Evolutionary conservation across 2,113 vertebrate genomes (phyloP).

Genomic region (Sialia sialis): DNA sequence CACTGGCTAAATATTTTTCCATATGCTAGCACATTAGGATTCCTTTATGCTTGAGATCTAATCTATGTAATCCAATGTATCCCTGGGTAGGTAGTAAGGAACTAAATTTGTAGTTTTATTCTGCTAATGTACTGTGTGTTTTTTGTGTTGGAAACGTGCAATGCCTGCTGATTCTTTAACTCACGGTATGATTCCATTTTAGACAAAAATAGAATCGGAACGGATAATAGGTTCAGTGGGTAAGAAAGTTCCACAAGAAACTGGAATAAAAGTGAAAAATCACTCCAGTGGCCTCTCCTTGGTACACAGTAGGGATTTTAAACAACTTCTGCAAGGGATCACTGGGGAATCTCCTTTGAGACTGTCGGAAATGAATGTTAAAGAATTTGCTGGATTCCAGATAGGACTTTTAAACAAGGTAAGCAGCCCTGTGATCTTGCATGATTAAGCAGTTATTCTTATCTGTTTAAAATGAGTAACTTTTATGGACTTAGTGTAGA

Average conservation of each 20-base stretch:
- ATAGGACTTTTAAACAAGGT: conserved; percentile 87
- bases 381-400: conserved; percentile 86
- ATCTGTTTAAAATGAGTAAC: not conserved
- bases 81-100: conserved; percentile 43
- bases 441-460: not conserved
- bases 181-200: conserved; percentile 69
- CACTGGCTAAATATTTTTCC: conserved; percentile 35
- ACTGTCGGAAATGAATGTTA: conserved; percentile 79
- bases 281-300: conserved; percentile 79
- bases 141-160: conserved; percentile 43
- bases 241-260: conserved; percentile 86
- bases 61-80: not conserved
- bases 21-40: not conserved
- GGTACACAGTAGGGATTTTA: conserved; percentile 79
- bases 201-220: conserved; percentile 87
- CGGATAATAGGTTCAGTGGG: conserved; percentile 87
- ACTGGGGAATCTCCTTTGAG: conserved; percentile 77
- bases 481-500: not conserved
- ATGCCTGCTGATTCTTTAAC: conserved; percentile 59
- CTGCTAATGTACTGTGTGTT: conserved; percentile 47
- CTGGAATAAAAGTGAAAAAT: conserved; percentile 86
- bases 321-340: conserved; percentile 82
- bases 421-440: not conserved
- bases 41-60: conserved; percentile 9
- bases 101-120: conserved; percentile 10